Base-by-base conservation (phyloP, 2,113 vertebrate species). In the Phyllostomus hastatus region DNA sequence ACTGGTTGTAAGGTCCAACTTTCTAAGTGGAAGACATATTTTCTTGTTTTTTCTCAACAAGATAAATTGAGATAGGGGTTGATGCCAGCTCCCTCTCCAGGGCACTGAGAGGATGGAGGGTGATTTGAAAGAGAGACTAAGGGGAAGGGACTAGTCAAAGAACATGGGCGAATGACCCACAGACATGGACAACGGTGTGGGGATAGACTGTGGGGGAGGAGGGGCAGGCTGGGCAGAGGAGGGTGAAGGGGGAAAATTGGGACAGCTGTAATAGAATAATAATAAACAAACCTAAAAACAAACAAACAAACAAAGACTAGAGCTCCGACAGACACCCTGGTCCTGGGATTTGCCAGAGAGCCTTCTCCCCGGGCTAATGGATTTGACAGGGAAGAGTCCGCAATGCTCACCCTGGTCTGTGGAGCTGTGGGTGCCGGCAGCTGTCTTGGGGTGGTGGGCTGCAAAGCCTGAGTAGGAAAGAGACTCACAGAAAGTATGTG, bases 41-140 rank as follows among this genome's bases (percentile, higher is more conserved):
- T 89, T 35, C 66, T 94, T 88, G 54, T n/a, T n/a, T 59, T 57
- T 95, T 59, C 43, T 93, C 66, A 33, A 16, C 31, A 61, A 57
- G 57, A 46, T 38, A 22, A 52, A 43, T 52, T 41, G 78, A 76
- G 22, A 43, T 22, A 11, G 16, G 28, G 5, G 2, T 15, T 7
- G 4, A 54, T 73, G 10, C 54, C 31, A 17, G 0, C 5, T 64
- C 10, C 84, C 16, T 75, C 6, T 57, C 0, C 0, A 24, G 59
- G 33, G 1, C n/a, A 20, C 54, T 2, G 43, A 83, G 61, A 46
- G 14, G 70, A 7, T 28, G 11, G 24, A 46, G 35, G 10, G 24
- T 35, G 19, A n/a, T 67, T 28, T 33, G 81, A 33, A 57, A 41
- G 70, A 54, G 22, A 16, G 17, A 20, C 14, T 46, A 64, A 31